Evolutionary conservation across 2,888 invertebrate genomes (phyloP), one percentile per base, ranked within the genome.

Genomic region (Megastigmus dorsalis): DNA sequence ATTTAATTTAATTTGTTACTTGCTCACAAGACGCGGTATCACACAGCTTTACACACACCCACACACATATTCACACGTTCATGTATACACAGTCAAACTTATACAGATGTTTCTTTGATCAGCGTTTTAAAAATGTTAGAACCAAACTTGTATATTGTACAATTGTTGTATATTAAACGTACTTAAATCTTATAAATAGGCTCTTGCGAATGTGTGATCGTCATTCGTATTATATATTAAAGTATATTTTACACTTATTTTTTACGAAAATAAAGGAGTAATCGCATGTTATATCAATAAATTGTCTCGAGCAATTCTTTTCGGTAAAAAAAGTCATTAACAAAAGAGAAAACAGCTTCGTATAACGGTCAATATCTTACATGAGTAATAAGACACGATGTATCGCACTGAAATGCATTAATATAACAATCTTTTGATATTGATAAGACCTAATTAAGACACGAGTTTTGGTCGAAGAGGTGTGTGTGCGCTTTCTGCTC

Each of bases 71-170:
- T n/a, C n/a, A n/a, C n/a, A n/a, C n/a, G n/a, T n/a, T n/a, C n/a
- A n/a, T n/a, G n/a, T n/a, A n/a, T n/a, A n/a, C n/a, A n/a, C n/a
- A n/a, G n/a, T n/a, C n/a, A n/a, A n/a, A n/a, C n/a, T n/a, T n/a
- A n/a, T n/a, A n/a, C n/a, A n/a, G n/a, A n/a, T n/a, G n/a, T n/a
- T n/a, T n/a, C n/a, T n/a, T n/a, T n/a, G n/a, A n/a, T n/a, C n/a
- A n/a, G n/a, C n/a, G n/a, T n/a, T n/a, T n/a, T 67, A 77, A 70
- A 74, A 77, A 75, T 73, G 60, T 70, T 73, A 66, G 60, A 38
- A 62, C 65, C 69, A 66, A 75, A 70, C 68, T 73, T 57, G 60
- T 69, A 43, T 71, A 33, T 43, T 62, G 4, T 15, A 72, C 30
- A 67, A 28, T 75, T 70, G n/a, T 48, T 66, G 36, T 60, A 60